A percentile compares a stretch with the other conserved stretches of the same genome.
Conservation (phyloP, 2,113 vertebrate species). For the Carassius carassius region DNA sequence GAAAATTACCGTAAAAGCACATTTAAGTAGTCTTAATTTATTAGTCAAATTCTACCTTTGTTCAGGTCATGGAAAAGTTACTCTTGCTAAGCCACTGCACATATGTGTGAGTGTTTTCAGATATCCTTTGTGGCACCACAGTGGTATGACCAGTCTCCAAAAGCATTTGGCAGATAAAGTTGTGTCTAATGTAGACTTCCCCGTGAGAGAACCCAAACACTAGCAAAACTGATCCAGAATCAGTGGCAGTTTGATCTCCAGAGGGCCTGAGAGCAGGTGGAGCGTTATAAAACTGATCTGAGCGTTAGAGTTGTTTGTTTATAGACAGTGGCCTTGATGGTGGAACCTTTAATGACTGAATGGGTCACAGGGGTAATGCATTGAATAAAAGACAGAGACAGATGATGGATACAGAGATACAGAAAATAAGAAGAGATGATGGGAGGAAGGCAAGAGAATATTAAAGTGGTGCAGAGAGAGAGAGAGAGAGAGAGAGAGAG, state of each 20-base stretch:
- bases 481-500: neutral
- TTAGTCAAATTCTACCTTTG: neutral
- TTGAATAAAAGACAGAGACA: neutral
- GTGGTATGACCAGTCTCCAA: conserved; percentile 20
- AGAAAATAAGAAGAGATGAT: conserved; percentile 2
- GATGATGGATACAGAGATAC: conserved; percentile 8
- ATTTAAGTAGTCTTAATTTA: neutral
- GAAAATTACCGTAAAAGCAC: neutral
- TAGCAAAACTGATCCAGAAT: conserved; percentile 30
- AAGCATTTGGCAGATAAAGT: conserved; percentile 27
- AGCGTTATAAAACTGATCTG: conserved; percentile 55
- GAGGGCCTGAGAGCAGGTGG: conserved; percentile 55
- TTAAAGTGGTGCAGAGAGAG: neutral
- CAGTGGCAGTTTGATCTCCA: conserved; percentile 23
- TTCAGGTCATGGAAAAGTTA: neutral
- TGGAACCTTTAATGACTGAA: conserved; percentile 28
- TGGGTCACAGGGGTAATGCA: neutral
- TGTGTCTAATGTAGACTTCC: conserved; percentile 25
- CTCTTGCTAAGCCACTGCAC: neutral
- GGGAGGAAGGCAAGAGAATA: neutral
- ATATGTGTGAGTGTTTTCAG: neutral
- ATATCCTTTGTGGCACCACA: neutral
- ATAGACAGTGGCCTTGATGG: conserved; percentile 25
- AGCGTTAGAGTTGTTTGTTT: conserved; percentile 33
- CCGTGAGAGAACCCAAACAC: conserved; percentile 3